Evolutionary conservation across 2,113 vertebrate genomes (phyloP).

Genomic region (Entelurus aequoreus): DNA sequence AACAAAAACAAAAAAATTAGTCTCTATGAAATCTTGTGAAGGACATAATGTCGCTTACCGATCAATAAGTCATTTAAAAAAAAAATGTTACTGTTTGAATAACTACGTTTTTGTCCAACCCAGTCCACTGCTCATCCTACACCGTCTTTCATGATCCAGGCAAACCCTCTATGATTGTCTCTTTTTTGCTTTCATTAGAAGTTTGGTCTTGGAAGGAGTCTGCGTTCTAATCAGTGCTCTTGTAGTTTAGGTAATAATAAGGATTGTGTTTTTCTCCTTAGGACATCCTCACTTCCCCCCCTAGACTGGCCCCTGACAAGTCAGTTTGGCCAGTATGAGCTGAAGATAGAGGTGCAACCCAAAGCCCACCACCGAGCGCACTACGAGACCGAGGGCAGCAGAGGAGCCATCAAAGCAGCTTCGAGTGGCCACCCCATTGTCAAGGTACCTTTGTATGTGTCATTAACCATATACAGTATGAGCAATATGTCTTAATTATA

Average conservation of each 20-base stretch:
- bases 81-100: too few species aligned
- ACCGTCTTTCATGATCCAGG: neutral
- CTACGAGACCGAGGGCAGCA: constrained; percentile 97
- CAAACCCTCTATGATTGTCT: neutral
- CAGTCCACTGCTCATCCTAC: too few species aligned
- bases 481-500: too few species aligned
- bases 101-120: too few species aligned
- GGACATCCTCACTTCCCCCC: constrained; percentile 93
- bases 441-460: constrained; percentile 77
- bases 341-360: constrained; percentile 96
- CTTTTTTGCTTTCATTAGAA: neutral
- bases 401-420: constrained; percentile 93
- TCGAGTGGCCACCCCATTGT: constrained; percentile 93
- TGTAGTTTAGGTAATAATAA: neutral
- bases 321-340: constrained; percentile 91
- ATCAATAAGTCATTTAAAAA: too few species aligned
- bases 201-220: neutral
- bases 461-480: too few species aligned
- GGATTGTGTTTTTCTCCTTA: constrained; percentile 60
- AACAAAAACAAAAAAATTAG: too few species aligned
- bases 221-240: neutral
- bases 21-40: too few species aligned
- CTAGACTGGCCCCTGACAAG: constrained; percentile 93
- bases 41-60: too few species aligned
- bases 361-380: constrained; percentile 98